These are phyloP conservation scores for Cossypha caffra DNA, from an alignment of 2,797 vertebrate species.

Conservation along the genomic window DNA sequence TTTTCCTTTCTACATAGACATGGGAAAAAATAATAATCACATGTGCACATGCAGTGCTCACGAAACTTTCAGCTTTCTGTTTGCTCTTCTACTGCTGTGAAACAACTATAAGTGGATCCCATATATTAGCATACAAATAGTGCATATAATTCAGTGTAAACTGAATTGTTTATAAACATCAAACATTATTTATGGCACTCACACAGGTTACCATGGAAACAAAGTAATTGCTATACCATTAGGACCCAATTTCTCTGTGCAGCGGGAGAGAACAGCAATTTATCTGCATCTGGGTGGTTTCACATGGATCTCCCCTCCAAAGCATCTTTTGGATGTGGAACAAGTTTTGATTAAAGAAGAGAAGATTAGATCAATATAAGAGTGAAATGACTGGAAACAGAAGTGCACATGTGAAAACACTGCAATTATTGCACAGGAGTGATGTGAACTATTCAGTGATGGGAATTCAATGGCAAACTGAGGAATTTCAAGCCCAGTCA, in stretches of 20 bases:
- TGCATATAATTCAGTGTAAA: not conserved
- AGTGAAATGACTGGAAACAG: not conserved
- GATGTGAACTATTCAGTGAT: not conserved
- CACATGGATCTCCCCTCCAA: not conserved
- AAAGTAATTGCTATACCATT: slow-evolving; percentile 32
- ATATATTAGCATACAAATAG: slow-evolving; percentile 2
- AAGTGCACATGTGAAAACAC: not conserved
- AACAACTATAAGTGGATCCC: not conserved
- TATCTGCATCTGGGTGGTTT: slow-evolving; percentile 35
- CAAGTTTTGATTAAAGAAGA: not conserved
- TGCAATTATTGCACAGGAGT: not conserved
- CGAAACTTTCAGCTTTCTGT: not conserved
- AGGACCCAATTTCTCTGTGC: not conserved
- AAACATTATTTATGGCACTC: not conserved
- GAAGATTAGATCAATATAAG: not conserved
- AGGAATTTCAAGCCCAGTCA: not conserved
- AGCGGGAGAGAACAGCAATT: not conserved
- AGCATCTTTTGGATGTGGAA: not conserved
- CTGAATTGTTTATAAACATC: slow-evolving; percentile 27
- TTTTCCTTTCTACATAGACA: not conserved
- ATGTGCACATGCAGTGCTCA: not conserved
- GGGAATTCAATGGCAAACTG: not conserved
- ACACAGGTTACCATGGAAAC: slow-evolving; percentile 3
- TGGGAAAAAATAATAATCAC: not conserved
- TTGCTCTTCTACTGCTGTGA: not conserved